Percentiles rank a stretch among this genome's conserved stretches.
Evolutionary conservation across 1,140 invertebrate species (phyloP).

Genomic region (Neotoxoptera formosana): DNA sequence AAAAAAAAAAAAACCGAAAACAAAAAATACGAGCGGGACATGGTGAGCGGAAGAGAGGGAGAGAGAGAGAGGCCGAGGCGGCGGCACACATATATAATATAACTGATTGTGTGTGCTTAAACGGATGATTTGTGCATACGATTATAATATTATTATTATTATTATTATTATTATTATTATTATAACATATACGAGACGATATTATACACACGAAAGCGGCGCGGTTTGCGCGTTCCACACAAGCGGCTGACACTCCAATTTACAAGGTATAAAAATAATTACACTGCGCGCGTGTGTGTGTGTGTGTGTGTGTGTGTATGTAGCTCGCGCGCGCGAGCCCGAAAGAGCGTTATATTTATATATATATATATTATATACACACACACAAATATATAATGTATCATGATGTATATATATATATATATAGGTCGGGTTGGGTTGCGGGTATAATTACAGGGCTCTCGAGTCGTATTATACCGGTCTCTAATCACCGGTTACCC

Average conservation of each 20-base stretch:
- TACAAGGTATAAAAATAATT: constrained; percentile 57
- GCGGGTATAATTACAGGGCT: constrained; percentile 52
- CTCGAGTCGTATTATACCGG: constrained; percentile 33
- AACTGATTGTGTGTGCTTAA: constrained; percentile 46
- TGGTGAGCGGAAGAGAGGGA: not conserved
- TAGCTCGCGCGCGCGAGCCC: not conserved
- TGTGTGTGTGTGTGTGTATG: not conserved
- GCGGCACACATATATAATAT: not conserved
- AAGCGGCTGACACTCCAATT: constrained; percentile 52
- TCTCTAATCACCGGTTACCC: constrained; percentile 56
- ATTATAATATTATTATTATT: constrained; percentile 11
- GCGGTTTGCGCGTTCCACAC: constrained; percentile 16
- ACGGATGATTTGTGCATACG: constrained; percentile 49
- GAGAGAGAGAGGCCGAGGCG: not conserved
- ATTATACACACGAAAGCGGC: not conserved
- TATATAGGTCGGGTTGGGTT: constrained; percentile 41
- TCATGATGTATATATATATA: not conserved
- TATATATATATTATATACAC: not conserved
- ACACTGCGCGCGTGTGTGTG: not conserved
- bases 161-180: no score
- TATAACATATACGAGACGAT: no score
- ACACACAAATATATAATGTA: no score
- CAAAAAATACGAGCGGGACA: not conserved
- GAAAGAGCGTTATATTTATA: not conserved
- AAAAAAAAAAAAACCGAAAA: not conserved